phyloP scores from a whole-genome alignment of 1,140 invertebrate genomes.

The Tyrophagus putrescentiae region DNA sequence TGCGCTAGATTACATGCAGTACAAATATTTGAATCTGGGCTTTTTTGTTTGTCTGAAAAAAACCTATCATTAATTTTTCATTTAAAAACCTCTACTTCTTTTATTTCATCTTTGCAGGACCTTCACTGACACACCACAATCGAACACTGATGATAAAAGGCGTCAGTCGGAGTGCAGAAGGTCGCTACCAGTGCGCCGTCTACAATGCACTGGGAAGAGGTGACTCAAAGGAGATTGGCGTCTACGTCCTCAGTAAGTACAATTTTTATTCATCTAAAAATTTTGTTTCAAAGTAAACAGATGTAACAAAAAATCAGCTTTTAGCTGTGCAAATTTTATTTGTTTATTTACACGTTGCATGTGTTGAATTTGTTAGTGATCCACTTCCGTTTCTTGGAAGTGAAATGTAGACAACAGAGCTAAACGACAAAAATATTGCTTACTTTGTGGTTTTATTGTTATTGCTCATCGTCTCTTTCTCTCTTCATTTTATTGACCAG shows the following conservation, averaged over 20 bases:
- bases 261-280: not conserved
- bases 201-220: conserved; percentile 25
- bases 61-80: too few species aligned
- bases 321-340: not conserved
- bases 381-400: too few species aligned
- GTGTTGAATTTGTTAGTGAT: too few species aligned
- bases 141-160: conserved; percentile 25
- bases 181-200: conserved; percentile 23
- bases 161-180: conserved; percentile 26
- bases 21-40: not conserved
- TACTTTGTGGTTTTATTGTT: too few species aligned
- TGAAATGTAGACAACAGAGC: too few species aligned
- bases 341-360: too few species aligned
- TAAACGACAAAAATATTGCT: too few species aligned
- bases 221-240: conserved; percentile 23
- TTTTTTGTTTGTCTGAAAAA: too few species aligned
- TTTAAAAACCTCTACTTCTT: too few species aligned
- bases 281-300: not conserved
- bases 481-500: too few species aligned
- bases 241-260: conserved; percentile 26
- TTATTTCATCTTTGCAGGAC: not conserved
- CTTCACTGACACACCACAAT: conserved; percentile 4
- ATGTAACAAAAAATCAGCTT: not conserved
- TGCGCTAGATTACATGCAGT: not conserved
- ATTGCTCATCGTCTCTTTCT: too few species aligned